Evolutionary conservation across 23 tunicate genomes (phyloP), one percentile per base, ranked within the genome.

Genomic region (Trididemnum nubilum): DNA sequence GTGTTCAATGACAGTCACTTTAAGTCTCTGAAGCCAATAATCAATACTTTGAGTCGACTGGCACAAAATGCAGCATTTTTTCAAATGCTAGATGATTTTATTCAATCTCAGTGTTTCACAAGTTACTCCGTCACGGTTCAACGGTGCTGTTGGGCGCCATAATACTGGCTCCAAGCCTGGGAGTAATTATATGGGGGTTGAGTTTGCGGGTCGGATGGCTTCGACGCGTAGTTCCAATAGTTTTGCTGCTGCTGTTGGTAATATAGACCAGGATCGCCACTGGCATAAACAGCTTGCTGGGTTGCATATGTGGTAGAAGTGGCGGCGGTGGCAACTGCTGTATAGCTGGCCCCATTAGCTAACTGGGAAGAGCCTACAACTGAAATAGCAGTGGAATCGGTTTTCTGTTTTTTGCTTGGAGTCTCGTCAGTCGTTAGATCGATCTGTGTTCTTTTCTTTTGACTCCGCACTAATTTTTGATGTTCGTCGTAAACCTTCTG

Each of bases 401-500:
- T 79, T 50, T 92, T 92, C 1, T 87, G 52, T 61, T 92, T 92
- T 64, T 92, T 92, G 21, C 92, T 73, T 31, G 83, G 84, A 5
- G 85, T 74, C 33, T 71, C 73, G 23, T 67, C 90, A 1, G 69
- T 27, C 33, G 82, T 67, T 0, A 75, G 39, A 36, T 81, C 91
- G 24, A 57, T 73, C 34, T 76, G 92, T 2, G 61, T 37, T 44
- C 92, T 76, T 44, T 87, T 86, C 63, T 92, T 92, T 29, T 86
- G 92, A 36, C 72, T 83, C 23, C 92, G 59, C 9, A 78, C 66
- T 1, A 92, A 49, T 78, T 92, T 92, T 77, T 92, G 97, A 40
- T 92, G 97, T 50, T 92, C 97, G 40, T 87, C 97, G 77, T 92
- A 87, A 12, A 79, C 84, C 51, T 92, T 92, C 60, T 87, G 92